Conservation (phyloP, 1,140 invertebrate species). For the Drosophila varians region DNA sequence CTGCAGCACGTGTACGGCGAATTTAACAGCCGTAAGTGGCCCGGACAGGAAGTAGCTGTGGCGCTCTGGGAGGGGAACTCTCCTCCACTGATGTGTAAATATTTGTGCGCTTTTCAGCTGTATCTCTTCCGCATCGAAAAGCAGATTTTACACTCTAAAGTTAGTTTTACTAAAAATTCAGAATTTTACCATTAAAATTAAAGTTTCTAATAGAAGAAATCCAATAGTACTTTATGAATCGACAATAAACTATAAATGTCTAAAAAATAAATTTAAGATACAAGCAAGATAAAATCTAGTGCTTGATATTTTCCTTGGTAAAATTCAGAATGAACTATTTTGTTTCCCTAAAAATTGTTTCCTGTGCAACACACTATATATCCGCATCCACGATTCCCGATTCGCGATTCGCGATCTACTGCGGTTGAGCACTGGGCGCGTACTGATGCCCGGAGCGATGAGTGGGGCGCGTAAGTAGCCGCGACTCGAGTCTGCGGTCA, state of each 20-base stretch:
- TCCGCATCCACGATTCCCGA: background rate
- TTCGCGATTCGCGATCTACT: constrained; percentile 55
- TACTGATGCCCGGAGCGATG: constrained; percentile 61
- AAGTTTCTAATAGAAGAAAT: background rate
- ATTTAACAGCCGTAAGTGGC: constrained; percentile 56
- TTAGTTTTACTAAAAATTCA: background rate
- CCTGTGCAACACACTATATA: constrained; percentile 5
- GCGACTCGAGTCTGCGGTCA: constrained; percentile 40
- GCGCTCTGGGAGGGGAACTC: background rate
- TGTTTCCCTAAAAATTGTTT: background rate
- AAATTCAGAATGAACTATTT: too few relatives aligned
- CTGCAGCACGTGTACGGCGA: constrained; percentile 68
- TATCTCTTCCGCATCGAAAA: constrained; percentile 9
- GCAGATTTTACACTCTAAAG: constrained; percentile 7
- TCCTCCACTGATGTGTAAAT: constrained; percentile 41
- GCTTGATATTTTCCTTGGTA: background rate
- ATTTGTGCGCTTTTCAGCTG: constrained; percentile 42
- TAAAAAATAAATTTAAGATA: too few relatives aligned
- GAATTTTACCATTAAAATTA: background rate
- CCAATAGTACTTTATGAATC: too few relatives aligned
- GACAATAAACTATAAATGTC: too few relatives aligned
- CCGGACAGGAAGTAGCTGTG: constrained; percentile 59
- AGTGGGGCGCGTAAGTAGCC: constrained; percentile 69
- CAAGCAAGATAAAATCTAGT: too few relatives aligned
- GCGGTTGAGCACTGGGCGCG: constrained; percentile 68